Base-by-base conservation (phyloP, 92 coral and sea anemone species). In the Parazoanthus swiftii region DNA sequence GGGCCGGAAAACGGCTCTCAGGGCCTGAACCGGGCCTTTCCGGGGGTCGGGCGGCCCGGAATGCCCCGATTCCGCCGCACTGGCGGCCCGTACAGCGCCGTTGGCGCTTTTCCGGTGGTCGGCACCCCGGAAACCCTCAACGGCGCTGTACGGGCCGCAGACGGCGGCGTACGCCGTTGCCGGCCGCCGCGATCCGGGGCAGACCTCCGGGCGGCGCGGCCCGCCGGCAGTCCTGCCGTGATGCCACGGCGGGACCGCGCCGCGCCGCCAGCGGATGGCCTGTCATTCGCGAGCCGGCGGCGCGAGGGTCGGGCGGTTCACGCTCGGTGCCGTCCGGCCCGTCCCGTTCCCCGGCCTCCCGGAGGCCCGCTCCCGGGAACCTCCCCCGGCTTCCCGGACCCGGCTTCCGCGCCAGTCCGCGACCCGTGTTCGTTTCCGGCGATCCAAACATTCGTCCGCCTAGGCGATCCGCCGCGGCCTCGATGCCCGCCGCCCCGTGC, bases 161-260 rank as follows among this genome's bases (percentile, higher is more conserved):
- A 67, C 73, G 73, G 73, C 73, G 73, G 73, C 73, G 73, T 67
- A 67, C 73, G 73, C 73, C 73, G 73, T 67, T 67, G 73, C 73
- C 73, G 73, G 73, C 73, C 73, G 73, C 73, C 73, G 73, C 73
- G 73, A 67, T 67, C 73, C 73, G 73, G 73, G 73, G 73, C 73
- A 67, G 73, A 67, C 73, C 73, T 67, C 73, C 73, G 73, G 73
- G 73, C 73, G 73, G 73, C 73, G 73, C 73, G 73, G 73, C 73
- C 73, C 73, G 73, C 73, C 73, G 73, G 73, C 73, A 67, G 73
- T 67, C 73, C 73, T 67, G 73, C 73, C 73, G 73, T 67, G 73
- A 67, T 67, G 73, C 73, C 73, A 67, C 73, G 73, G 73, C 73
- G 73, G 73, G 73, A 67, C 73, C 73, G 73, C 73, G 73, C 73